Base-by-base conservation (phyloP, 2,797 vertebrate species). In the Danio tinwini region DNA sequence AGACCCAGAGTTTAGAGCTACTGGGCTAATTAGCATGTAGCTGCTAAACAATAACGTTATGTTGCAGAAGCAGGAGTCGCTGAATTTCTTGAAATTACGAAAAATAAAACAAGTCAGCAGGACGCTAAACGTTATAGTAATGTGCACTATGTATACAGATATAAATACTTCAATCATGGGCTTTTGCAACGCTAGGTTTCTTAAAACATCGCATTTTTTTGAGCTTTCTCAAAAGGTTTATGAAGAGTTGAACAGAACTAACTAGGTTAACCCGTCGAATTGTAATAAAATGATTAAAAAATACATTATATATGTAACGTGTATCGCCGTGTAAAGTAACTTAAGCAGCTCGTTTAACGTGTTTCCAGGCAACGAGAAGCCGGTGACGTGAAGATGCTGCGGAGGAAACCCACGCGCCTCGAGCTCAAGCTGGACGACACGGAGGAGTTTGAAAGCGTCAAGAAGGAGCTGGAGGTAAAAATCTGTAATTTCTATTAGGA, bases 391-490 rank as follows among this genome's bases (percentile, higher is more conserved):
- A 85, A 12, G 59, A 99, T 98, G 97, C 88, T 99, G 84, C 93
- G 97, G 78, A 91, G 97, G 77, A 98, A 98, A 72, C 97, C 97
- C 8, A 99, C 97, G 0, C 96, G 97, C 6, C 88, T 99, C 81
- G 97, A 98, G 85, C 93, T 98, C 75, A 99, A 99, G 83, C 92
- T 99, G 72, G 97, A 99, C 11, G 97, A 99, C 76, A 96, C 95
- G 0, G 97, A 98, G 45, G 97, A 99, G 88, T 99, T 99, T 52
- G 97, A 99, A 85, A 95, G 94, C 55, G 91, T 97, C 63, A 95
- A 96, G 65, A 99, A 99, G 84, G 97, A 98, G 71, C 91, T 98
- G 0, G 97, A 98, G 96, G 96, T 97, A 84, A 81, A 61, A 29
- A 50, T 3, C 19, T 13, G 64, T 29, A 14, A 5, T 0, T 67